Conservation (phyloP, 2,888 invertebrate species). For the Agrilus cyanescens region DNA sequence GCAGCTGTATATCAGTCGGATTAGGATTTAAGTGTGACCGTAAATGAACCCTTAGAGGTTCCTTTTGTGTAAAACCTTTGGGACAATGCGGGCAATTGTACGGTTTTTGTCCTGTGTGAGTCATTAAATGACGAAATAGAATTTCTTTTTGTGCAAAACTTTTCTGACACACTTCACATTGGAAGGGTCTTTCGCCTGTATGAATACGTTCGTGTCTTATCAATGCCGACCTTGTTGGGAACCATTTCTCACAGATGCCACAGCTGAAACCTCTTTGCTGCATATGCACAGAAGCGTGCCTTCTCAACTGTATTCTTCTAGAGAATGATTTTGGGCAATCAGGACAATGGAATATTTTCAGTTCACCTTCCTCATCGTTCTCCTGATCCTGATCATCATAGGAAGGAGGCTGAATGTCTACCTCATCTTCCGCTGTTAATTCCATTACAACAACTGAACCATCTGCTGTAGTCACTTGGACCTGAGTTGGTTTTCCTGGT, state of each 20-base stretch:
- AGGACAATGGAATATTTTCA: conserved; percentile 45
- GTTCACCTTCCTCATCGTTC: conserved; percentile 31
- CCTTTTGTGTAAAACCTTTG: conserved; percentile 62
- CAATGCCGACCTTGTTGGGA: conserved; percentile 55
- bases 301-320: conserved; percentile 44
- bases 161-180: conserved; percentile 44
- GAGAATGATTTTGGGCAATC: conserved; percentile 53
- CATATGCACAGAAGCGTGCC: conserved; percentile 50
- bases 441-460: conserved; percentile 39
- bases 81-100: conserved; percentile 52
- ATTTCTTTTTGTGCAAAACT: conserved; percentile 67
- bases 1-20: conserved; percentile 46
- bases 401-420: conserved; percentile 11
- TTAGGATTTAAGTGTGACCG: conserved; percentile 44
- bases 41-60: conserved; percentile 52
- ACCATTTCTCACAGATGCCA: conserved; percentile 53
- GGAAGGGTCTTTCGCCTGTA: conserved; percentile 46
- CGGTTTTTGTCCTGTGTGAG: conserved; percentile 50
- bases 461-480: conserved; percentile 37
- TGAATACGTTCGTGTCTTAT: conserved; percentile 58
- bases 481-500: conserved; percentile 32
- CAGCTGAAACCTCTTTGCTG: conserved; percentile 45
- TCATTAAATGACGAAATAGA: conserved; percentile 48
- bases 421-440: conserved; percentile 31
- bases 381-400: conserved; percentile 16